Evolutionary conservation across 2,888 invertebrate genomes (phyloP).

Genomic region (Microplitis deprimator): DNA sequence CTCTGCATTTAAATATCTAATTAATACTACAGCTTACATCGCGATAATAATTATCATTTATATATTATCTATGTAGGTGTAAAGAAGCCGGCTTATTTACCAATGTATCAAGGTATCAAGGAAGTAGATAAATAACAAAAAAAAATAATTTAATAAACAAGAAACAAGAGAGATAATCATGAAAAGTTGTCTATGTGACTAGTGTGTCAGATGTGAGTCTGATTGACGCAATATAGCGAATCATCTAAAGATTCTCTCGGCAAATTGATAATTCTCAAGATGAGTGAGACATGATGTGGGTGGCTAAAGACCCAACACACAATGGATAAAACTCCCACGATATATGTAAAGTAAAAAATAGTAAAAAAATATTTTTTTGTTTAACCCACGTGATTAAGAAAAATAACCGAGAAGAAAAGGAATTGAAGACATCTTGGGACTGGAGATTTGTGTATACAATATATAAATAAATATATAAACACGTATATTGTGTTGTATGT

Average conservation of each 20-base stretch:
- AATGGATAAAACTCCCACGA: constrained; percentile 54
- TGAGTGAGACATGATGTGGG: constrained; percentile 53
- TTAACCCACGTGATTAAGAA: constrained; percentile 46
- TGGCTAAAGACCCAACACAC: constrained; percentile 55
- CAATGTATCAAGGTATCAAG: neutral
- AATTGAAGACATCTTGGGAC: constrained; percentile 23
- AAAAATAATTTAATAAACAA: neutral
- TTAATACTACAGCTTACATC: neutral
- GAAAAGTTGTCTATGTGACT: constrained; percentile 1
- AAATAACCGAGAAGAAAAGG: constrained; percentile 42
- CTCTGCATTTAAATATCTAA: neutral
- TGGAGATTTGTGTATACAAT: neutral
- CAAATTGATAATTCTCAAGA: constrained; percentile 51
- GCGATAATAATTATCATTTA: neutral
- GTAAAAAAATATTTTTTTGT: constrained; percentile 13
- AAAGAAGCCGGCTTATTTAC: neutral
- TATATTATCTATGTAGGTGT: neutral
- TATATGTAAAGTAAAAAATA: constrained; percentile 44
- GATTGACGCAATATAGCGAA: constrained; percentile 26
- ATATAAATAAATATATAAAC: neutral
- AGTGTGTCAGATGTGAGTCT: neutral
- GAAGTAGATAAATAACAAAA: neutral
- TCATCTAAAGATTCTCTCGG: constrained; percentile 56
- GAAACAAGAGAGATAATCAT: neutral
- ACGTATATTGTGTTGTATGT: neutral